Percentiles rank a stretch among this genome's conserved stretches.
Evolutionary conservation across 2,888 invertebrate species (phyloP).

Genomic region (Zootermopsis nevadensis): DNA sequence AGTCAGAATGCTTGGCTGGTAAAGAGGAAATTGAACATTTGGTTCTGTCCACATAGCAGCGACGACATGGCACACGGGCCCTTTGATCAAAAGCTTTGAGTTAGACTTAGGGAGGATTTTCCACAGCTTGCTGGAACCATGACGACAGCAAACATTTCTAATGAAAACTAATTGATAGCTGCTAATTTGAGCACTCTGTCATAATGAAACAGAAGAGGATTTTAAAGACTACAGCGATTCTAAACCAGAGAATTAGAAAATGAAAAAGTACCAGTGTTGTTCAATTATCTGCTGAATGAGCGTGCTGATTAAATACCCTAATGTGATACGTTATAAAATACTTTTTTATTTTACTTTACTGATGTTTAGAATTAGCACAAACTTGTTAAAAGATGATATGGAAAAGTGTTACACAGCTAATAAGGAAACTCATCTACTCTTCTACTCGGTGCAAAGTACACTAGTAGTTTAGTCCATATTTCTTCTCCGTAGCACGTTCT

Average conservation of each 20-base stretch:
- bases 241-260: background rate
- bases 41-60: constrained; percentile 11
- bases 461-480: too few relatives aligned
- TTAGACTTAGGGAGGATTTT: too few relatives aligned
- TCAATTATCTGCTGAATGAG: background rate
- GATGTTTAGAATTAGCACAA: background rate
- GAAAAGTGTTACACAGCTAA: background rate
- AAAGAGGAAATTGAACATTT: constrained; percentile 5
- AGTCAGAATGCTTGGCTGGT: background rate
- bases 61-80: background rate
- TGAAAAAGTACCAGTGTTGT: background rate
- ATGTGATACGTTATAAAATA: too few relatives aligned
- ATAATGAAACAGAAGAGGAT: background rate
- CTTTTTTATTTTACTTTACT: background rate
- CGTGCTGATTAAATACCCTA: background rate
- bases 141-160: background rate
- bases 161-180: background rate
- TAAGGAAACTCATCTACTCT: too few relatives aligned
- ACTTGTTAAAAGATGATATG: background rate
- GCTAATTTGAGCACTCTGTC: constrained; percentile 20
- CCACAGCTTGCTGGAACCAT: background rate
- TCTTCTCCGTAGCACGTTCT: too few relatives aligned
- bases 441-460: too few relatives aligned
- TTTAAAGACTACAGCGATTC: background rate
- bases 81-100: background rate